phyloP scores from a whole-genome alignment of 2,888 invertebrate genomes.

The Ditula angustiorana region DNA sequence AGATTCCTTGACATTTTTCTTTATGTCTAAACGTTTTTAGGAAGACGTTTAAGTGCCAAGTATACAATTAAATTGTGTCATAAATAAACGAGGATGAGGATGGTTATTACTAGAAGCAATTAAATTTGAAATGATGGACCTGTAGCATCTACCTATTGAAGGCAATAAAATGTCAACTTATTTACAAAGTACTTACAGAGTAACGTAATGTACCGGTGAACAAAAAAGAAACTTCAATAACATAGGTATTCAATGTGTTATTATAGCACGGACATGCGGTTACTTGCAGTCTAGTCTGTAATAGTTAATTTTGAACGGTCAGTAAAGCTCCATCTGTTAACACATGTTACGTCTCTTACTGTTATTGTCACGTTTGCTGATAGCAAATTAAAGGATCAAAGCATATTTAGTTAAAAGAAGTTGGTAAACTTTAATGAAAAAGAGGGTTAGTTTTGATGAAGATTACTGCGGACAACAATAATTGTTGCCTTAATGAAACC shows the following conservation, averaged over 20 bases:
- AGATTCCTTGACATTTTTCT: constrained; percentile 6
- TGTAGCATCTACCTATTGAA: constrained; percentile 18
- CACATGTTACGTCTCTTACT: too few relatives aligned
- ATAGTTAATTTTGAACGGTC: too few relatives aligned
- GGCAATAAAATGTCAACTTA: constrained; percentile 60
- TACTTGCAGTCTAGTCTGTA: too few relatives aligned
- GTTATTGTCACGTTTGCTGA: too few relatives aligned
- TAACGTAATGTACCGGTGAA: constrained; percentile 67
- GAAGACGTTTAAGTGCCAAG: background rate
- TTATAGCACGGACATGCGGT: constrained; percentile 57
- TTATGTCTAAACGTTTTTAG: constrained; percentile 1
- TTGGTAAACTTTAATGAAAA: too few relatives aligned
- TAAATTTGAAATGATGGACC: constrained; percentile 51
- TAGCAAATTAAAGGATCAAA: too few relatives aligned
- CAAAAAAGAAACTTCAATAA: constrained; percentile 57
- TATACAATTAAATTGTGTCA: constrained; percentile 14
- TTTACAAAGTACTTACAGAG: constrained; percentile 78
- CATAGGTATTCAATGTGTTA: constrained; percentile 64
- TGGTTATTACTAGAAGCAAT: constrained; percentile 52
- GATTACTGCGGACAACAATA: too few relatives aligned
- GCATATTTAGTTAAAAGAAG: too few relatives aligned
- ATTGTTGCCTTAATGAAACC: too few relatives aligned
- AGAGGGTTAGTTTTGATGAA: too few relatives aligned
- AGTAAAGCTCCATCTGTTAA: too few relatives aligned
- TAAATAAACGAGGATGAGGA: constrained; percentile 26